phyloP scores from a whole-genome alignment of 2,113 vertebrate species.

The Microcebus ravelobensis region DNA sequence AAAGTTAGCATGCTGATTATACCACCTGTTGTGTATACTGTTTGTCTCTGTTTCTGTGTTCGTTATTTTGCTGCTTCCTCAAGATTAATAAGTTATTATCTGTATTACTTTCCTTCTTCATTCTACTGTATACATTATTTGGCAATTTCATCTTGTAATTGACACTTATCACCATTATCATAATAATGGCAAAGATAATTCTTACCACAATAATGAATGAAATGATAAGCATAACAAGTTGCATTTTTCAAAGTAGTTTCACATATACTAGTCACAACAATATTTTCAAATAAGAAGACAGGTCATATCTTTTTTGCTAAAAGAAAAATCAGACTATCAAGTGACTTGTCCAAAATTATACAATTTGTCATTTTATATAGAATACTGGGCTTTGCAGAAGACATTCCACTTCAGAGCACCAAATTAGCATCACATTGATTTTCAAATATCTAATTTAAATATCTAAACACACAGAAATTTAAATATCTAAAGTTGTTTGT shows the following conservation, averaged over 20 bases:
- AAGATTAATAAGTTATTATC: slow-evolving; percentile 8
- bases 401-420: background rate
- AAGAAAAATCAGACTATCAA: background rate
- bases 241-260: background rate
- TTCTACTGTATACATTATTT: background rate
- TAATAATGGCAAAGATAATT: background rate
- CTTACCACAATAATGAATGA: background rate
- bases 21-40: background rate
- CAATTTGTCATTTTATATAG: background rate
- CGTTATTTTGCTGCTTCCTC: background rate
- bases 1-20: background rate
- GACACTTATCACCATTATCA: background rate
- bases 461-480: background rate
- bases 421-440: background rate
- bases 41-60: background rate
- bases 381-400: background rate
- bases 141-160: background rate
- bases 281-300: background rate
- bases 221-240: background rate
- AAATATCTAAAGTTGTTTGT: background rate
- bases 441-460: background rate
- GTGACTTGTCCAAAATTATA: background rate
- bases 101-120: background rate
- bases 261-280: background rate
- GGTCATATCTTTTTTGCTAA: background rate